These are phyloP conservation scores for Horisme vitalbata DNA, from an alignment of 2,888 invertebrate species.

Conservation along the genomic window DNA sequence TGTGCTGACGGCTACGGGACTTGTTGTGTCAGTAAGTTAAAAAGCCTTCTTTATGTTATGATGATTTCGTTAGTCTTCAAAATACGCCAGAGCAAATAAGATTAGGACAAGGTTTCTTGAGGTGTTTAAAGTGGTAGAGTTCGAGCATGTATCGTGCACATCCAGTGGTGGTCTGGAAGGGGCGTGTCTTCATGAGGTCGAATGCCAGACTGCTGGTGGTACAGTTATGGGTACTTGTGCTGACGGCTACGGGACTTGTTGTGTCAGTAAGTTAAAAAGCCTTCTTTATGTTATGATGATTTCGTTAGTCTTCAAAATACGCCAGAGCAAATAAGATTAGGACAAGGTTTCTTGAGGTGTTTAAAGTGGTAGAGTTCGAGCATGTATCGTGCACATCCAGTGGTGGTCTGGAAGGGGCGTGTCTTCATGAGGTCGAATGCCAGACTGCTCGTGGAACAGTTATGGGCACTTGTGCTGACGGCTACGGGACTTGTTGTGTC, in stretches of 20 bases:
- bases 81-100: slow-evolving; percentile 17
- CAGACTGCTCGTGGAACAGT: slow-evolving; percentile 82
- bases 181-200: slow-evolving; percentile 86
- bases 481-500: slow-evolving; percentile 89
- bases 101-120: slow-evolving; percentile 79
- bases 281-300: no score
- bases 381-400: slow-evolving; percentile 84
- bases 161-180: slow-evolving; percentile 85
- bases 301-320: no score
- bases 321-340: slow-evolving; percentile 29
- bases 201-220: slow-evolving; percentile 86
- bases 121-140: slow-evolving; percentile 87
- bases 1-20: slow-evolving; percentile 89
- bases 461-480: slow-evolving; percentile 88
- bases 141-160: slow-evolving; percentile 85
- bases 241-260: slow-evolving; percentile 88
- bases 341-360: slow-evolving; percentile 84
- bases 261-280: slow-evolving; percentile 85
- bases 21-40: slow-evolving; percentile 88
- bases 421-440: slow-evolving; percentile 87
- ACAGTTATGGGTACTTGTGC: slow-evolving; percentile 86
- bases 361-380: slow-evolving; percentile 87
- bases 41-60: neutral
- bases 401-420: slow-evolving; percentile 86
- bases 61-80: no score